Evolutionary conservation across 2,113 vertebrate genomes (phyloP), one percentile per base, ranked within the genome.

Genomic region (Lamprologus ornatipinnis): DNA sequence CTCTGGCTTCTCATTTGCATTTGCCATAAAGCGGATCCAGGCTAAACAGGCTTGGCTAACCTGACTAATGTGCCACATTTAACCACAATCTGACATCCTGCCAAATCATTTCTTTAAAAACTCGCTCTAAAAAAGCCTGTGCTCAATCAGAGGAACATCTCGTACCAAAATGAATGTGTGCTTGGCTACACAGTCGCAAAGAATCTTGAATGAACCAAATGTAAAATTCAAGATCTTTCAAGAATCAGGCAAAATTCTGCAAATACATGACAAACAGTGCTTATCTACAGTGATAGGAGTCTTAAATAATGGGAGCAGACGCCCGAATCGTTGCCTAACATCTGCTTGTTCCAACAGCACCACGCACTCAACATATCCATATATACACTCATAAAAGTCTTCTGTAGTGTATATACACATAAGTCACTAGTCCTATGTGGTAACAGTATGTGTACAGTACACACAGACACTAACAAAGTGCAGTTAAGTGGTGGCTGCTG

Each of bases 391-490:
- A 90, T 86, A 92, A 89, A 92, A 84, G 68, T 89, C 85, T 86
- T 68, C 15, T 40, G 31, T 37, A 17, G 80, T 73, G 80, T 88
- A 80, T 83, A 87, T 54, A 91, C 88, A 91, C 79, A 91, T 90
- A 57, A 82, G 90, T 93, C 82, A 84, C 85, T 37, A 51, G 63
- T 92, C 68, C 81, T 33, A n/a, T 60, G 80, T 47, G 81, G 85
- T 85, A 80, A 85, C 82, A 85, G 85, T 84, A 14, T 92, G 89
- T 91, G 87, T 87, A 91, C 84, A 90, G 84, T 19, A 75, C 85
- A 90, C 87, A 85, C 70, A 90, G 68, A 88, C 87, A 90, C 83
- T 89, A 91, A 93, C 92, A 93, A 83, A 81, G 88, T 23, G 23
- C 42, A 88, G 78, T 10, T 87, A 90, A 95, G 81, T 88, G n/a